phyloP scores from a whole-genome alignment of 2,797 vertebrate species.

The Aplochiton taeniatus region DNA sequence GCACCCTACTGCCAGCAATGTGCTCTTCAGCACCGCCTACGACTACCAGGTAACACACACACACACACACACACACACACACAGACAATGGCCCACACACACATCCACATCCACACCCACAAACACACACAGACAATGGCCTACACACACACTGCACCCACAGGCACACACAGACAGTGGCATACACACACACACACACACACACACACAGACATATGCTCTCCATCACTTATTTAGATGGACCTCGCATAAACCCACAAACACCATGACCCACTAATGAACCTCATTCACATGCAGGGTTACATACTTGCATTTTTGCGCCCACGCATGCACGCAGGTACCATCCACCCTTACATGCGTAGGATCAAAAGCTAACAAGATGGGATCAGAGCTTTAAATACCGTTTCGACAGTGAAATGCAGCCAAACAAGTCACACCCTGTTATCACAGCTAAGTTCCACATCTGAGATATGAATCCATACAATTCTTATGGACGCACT shows the following conservation, averaged over 20 bases:
- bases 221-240: not conserved
- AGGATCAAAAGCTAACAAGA: not conserved
- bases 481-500: not conserved
- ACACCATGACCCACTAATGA: no score
- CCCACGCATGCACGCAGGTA: not conserved
- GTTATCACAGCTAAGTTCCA: not conserved
- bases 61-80: not conserved
- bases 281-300: no score
- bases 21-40: slow-evolving; percentile 89
- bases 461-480: not conserved
- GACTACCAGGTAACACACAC: slow-evolving; percentile 85
- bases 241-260: no score
- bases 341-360: not conserved
- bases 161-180: slow-evolving; percentile 3
- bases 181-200: not conserved
- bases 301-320: no score
- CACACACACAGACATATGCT: not conserved
- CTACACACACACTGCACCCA: not conserved
- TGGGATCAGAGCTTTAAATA: not conserved
- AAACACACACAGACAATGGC: not conserved
- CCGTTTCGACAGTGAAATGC: not conserved
- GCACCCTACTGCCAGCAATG: slow-evolving; percentile 87
- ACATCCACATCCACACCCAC: not conserved
- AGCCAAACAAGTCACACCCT: slow-evolving; percentile 25
- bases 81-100: no score